Evolutionary conservation across 2,888 invertebrate species (phyloP).

Genomic region (Nomada fucata): DNA sequence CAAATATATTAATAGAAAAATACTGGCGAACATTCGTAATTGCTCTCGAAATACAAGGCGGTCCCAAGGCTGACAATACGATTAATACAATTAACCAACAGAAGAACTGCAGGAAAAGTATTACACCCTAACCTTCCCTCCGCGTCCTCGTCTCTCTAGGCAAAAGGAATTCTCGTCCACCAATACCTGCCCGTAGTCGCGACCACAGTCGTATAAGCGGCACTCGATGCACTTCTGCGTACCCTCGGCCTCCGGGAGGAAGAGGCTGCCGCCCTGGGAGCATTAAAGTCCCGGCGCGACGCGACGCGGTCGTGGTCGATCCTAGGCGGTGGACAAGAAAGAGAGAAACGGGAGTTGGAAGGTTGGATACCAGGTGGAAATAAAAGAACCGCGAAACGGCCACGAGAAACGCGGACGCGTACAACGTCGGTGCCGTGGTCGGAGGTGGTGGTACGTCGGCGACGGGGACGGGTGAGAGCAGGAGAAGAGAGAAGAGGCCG

Average conservation of each 20-base stretch:
- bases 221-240: conserved; percentile 30
- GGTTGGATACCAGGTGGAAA: conserved; percentile 75
- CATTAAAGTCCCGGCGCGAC: conserved; percentile 75
- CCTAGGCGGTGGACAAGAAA: conserved; percentile 78
- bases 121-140: background rate
- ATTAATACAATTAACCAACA: no score
- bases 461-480: conserved; percentile 45
- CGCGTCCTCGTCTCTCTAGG: conserved; percentile 12
- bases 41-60: no score
- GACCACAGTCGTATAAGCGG: conserved; percentile 43
- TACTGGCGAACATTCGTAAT: no score
- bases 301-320: conserved; percentile 72
- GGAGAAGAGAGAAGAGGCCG: conserved; percentile 75
- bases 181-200: conserved; percentile 71
- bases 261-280: conserved; percentile 76
- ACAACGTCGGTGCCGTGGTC: conserved; percentile 57
- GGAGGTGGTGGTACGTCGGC: conserved; percentile 54
- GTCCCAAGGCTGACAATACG: no score
- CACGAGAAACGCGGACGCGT: conserved; percentile 50
- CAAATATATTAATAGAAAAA: no score
- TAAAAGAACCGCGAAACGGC: conserved; percentile 69
- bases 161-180: background rate
- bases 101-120: no score
- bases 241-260: background rate
- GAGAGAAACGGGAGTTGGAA: conserved; percentile 75